Base-by-base conservation (phyloP, 2,888 invertebrate genomes). In the Isoperla grammatica region DNA sequence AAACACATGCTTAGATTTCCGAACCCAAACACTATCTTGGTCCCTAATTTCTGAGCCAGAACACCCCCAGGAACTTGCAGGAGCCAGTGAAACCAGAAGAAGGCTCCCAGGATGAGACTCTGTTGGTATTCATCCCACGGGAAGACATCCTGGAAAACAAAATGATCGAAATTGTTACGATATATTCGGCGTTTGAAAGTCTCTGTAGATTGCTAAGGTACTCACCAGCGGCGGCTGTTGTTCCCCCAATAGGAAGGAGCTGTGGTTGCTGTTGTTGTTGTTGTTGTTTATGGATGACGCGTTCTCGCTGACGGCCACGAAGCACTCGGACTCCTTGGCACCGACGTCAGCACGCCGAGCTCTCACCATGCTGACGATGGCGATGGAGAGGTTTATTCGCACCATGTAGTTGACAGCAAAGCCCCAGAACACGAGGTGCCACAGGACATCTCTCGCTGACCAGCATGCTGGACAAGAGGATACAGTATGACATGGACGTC, bases 61-160 rank as follows among this genome's bases (percentile, higher is more conserved):
- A 85, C 73, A 23, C 88, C 88, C 23, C 88, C 88, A 1, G 88
- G 88, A 35, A 88, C 74, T 73, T 88, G 88, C 0, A 83, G 80
- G 0, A 82, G 49, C 80, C 87, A 85, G 68, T 88, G 87, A 1
- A 86, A 73, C 83, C 85, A 88, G 71, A 85, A 89, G 69, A 86
- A 89, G 0, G 84, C 81, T 0, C 86, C 85, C 57, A 88, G 71
- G 8, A 83, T 76, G 40, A 81, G 67, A 8, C 83, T 83, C 70
- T 85, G 86, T 59, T 84, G 76, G 66, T 82, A 79, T 67, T 83
- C 83, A 68, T 81, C 80, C 87, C 87, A 88, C 17, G 76, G 70
- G 67, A 83, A 83, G 17, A 71, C 69, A 22, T 69, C 68, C 22
- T 65, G 63, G 12, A 58, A 57, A 49, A 59, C 42, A 40, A 46